Conservation (phyloP, 2,797 vertebrate genomes). For the Sardinella longiceps region DNA sequence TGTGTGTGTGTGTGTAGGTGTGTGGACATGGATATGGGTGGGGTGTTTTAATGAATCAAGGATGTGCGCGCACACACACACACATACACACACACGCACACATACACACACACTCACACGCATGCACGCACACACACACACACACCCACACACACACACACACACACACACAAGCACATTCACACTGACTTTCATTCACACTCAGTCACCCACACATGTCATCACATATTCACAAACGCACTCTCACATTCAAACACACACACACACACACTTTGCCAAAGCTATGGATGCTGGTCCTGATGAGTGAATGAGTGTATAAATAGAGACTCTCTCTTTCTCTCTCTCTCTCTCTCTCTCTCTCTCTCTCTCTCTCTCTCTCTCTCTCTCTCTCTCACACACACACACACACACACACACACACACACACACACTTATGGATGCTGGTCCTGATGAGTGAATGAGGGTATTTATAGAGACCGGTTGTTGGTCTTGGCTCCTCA, state of each 20-base stretch:
- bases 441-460: background rate
- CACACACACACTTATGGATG: background rate
- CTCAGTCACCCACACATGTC: too few species aligned
- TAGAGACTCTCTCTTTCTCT: too few species aligned
- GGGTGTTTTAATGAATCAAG: conserved; percentile 12
- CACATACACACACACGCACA: background rate
- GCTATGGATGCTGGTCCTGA: background rate
- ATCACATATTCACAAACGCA: too few species aligned
- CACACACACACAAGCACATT: too few species aligned
- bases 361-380: too few species aligned
- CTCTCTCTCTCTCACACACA: too few species aligned
- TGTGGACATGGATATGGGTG: background rate
- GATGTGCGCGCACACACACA: background rate
- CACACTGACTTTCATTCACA: too few species aligned
- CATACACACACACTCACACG: background rate
- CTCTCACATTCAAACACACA: too few species aligned
- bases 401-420: background rate
- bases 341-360: too few species aligned
- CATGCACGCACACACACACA: background rate
- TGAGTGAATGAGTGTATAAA: conserved; percentile 1
- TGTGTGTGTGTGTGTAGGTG: background rate
- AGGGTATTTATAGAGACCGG: conserved; percentile 15
- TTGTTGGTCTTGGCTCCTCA: conserved; percentile 34
- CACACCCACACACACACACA: background rate
- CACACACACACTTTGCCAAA: conserved; percentile 2